Base-by-base conservation (phyloP, 1,140 invertebrate genomes). In the Gonioctena quinquepunctata region DNA sequence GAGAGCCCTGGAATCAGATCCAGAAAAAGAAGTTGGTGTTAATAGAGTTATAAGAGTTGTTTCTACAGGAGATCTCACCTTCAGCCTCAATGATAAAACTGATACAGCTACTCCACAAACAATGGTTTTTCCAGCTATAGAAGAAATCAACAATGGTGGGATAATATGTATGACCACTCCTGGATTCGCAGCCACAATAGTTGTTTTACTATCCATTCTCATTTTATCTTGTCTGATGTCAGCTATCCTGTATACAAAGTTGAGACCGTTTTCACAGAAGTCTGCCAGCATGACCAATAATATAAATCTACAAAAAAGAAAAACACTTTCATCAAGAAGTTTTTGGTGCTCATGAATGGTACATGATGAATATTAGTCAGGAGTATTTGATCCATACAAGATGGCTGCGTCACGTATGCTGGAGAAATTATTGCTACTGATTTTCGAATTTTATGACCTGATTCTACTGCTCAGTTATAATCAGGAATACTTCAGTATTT, bases 141-240 rank as follows among this genome's bases (percentile, higher is more conserved):
- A 85, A 73, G 88, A 90, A 79, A 63, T 84, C 68, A 63, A 77
- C 19, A 72, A 80, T 4, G 52, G 77, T 11, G 89, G 89, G 16
- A 85, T 94, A 71, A 94, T 97, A 65, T 97, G 95, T 82, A 96
- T 97, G 93, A 96, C 94, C 1, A 95, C 94, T 1, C 92, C 93
- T 11, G 93, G 94, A 0, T 96, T 96, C 80, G 91, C 94, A 28
- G 91, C 93, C 4, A 94, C 93, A 6, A 85, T 96, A 6, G 88
- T 95, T 27, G 87, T 96, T 11, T 86, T 96, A 2, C 85, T 96
- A 25, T 90, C 88, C 52, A 91, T 95, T 50, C 84, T 96, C 56
- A 83, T 96, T 19, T 90, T 91, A 50, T 95, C 94, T 2, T 96
- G 93, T 79, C 85, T 94, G 8, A 86, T 95, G 42, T 96, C 94